Base-by-base conservation (phyloP, 1,140 invertebrate species). In the Ooceraea biroi region DNA sequence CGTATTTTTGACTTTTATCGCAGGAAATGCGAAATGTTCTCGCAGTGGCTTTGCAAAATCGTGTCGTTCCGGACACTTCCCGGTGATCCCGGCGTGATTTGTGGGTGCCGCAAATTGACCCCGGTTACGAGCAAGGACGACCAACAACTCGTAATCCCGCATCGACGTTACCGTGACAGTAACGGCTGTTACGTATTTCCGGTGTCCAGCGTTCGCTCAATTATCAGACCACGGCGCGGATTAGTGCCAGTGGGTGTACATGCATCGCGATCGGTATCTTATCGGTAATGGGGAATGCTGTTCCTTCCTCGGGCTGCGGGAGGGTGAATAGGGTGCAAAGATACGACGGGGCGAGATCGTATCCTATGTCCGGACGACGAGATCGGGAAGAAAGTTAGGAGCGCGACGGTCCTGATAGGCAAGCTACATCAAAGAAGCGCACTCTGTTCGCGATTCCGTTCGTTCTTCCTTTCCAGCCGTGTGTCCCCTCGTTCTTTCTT, bases 201-300 rank as follows among this genome's bases (percentile, higher is more conserved):
- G 69, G 25, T 25, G 72, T 77, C 72, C 76, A 73, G 22, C 52
- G 50, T 84, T 71, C 84, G 82, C 84, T 88, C 88, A 77, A 87
- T 87, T 88, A 88, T 87, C 86, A 88, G 85, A 71, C 46, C 25
- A 63, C 72, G 57, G 71, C 44, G 72, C 25, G 82, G 85, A 87
- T 88, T 87, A 87, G 85, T 52, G 63, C 22, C 72, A 65, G 52
- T 85, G 52, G 71, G 72, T 85, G 69, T 82, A 74, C 85, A 69
- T 74, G 71, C 65, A 74, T 89, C 66, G 52, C 55, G 87, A 86
- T 89, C 72, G 36, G 83, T 87, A 86, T 89, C 87, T 87, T 83
- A 85, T 89, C 85, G 73, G 57, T 74, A 87, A 87, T 74, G n/a
- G 68, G 77, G 82, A 82, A 66, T 44, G 76, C 50, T 65, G 60